A percentile compares a stretch with the other conserved stretches of the same genome.
These are phyloP conservation scores for Ianthella basta DNA, from an alignment of 37 sponge, comb jelly and placozoan genomes.

Conservation along the genomic window DNA sequence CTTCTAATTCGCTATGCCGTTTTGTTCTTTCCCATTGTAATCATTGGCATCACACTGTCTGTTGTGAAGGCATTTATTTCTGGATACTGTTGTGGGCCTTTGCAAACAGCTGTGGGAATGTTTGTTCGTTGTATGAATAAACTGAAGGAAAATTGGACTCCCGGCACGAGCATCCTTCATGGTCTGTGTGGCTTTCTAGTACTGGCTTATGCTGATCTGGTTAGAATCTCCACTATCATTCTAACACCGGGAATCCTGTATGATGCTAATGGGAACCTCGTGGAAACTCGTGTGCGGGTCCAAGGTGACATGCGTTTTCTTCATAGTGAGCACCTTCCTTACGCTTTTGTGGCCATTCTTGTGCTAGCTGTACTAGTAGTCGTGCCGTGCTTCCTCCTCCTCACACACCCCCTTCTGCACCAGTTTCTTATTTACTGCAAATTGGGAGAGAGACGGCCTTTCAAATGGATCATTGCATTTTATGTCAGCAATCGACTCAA, in stretches of 20 bases:
- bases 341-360: neutral
- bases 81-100: neutral
- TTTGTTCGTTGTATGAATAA: neutral
- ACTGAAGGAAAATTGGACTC: neutral
- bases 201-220: conserved; percentile 7
- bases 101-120: neutral
- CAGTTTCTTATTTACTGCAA: neutral
- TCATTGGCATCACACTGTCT: neutral
- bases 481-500: conserved; percentile 16
- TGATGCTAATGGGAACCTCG: neutral
- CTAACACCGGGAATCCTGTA: neutral
- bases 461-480: neutral
- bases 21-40: neutral
- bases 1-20: neutral
- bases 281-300: neutral
- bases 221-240: neutral
- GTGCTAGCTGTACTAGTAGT: neutral
- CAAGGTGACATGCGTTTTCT: neutral
- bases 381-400: neutral
- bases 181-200: conserved; percentile 4
- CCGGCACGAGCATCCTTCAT: neutral
- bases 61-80: neutral
- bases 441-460: neutral
- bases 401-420: neutral
- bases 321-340: neutral